A percentile compares a stretch with the other conserved stretches of the same genome.
phyloP scores from a whole-genome alignment of 2,888 invertebrate species.

The Eupithecia subfuscata region DNA sequence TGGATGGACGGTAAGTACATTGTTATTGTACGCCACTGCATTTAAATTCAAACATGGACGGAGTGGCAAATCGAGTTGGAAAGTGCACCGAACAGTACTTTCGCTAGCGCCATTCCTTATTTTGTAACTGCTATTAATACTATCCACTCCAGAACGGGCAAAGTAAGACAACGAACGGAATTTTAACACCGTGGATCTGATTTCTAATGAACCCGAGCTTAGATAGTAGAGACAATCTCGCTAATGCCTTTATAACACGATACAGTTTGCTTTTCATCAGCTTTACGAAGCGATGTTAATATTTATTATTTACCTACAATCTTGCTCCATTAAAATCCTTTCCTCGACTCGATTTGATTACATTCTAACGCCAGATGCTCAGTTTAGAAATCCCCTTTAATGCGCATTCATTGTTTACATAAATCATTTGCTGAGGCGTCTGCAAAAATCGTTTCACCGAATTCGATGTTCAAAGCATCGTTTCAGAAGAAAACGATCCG shows the following conservation, averaged over 20 bases:
- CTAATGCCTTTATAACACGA: neutral
- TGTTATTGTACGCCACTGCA: constrained; percentile 16
- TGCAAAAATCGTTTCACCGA: constrained; percentile 44
- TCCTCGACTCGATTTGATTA: constrained; percentile 51
- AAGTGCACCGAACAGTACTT: constrained; percentile 43
- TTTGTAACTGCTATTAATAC: constrained; percentile 35
- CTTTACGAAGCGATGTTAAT: neutral
- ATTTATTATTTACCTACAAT: constrained; percentile 5
- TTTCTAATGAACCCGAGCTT: constrained; percentile 21
- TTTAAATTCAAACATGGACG: constrained; percentile 38
- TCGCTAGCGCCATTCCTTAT: constrained; percentile 43
- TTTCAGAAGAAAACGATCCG: constrained; percentile 42
- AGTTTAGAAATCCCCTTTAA: constrained; percentile 52
- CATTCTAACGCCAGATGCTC: constrained; percentile 61
- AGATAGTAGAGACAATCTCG: neutral
- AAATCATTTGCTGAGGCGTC: constrained; percentile 46
- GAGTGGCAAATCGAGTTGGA: constrained; percentile 40
- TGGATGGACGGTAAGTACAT: neutral
- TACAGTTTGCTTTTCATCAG: neutral
- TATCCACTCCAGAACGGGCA: constrained; percentile 39
- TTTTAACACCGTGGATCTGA: constrained; percentile 23
- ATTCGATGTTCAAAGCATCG: constrained; percentile 40
- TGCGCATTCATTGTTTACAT: constrained; percentile 47
- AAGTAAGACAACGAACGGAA: constrained; percentile 25
- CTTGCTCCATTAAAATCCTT: constrained; percentile 15